Base-by-base conservation (phyloP, 2,113 vertebrate species). In the Colossoma macropomum region DNA sequence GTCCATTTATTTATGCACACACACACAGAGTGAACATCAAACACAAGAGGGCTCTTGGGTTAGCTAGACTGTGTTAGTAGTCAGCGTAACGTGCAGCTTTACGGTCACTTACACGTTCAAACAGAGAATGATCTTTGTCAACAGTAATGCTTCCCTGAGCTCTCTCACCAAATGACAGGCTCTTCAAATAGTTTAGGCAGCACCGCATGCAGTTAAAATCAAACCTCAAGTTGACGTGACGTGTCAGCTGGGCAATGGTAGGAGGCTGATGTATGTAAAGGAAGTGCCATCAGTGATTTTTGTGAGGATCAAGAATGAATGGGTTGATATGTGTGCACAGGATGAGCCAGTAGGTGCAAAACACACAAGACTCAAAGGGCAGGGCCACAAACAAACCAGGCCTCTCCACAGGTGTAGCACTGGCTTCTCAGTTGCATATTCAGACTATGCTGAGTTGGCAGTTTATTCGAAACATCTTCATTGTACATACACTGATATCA, bases 91-190 rank as follows among this genome's bases (percentile, higher is more conserved):
- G 38, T 70, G 68, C 34, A 41, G 34, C 38, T n/a, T 70, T n/a
- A 70, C 38, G 34, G 68, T 41, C 21, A 70, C 68, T 41, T 70
- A 70, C 34, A 38, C 23, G 15, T 16, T 78, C 41, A 66, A 50
- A 78, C 62, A 78, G 25, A 66, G 63, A 17, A 62, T 23, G 68
- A 70, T 38, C 68, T 70, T n/a, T 41, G 68, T 70, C 32, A 70
- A 41, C 68, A 41, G 34, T n/a, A n/a, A 23, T 69, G 17, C 38
- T 68, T 68, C 25, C 27, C 63, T 17, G 13, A 25, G 23, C 9
- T 30, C 27, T 28, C 63, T 34, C 38, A 70, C 34, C 68, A 70
- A 41, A n/a, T 45, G 23, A n/a, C 38, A 71, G 21, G 38, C 34
- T 71, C 41, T 41, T 41, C 34, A 41, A 41, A 70, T 41, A 45